Evolutionary conservation across 2,888 invertebrate species (phyloP).

Genomic region (Drepana falcataria): DNA sequence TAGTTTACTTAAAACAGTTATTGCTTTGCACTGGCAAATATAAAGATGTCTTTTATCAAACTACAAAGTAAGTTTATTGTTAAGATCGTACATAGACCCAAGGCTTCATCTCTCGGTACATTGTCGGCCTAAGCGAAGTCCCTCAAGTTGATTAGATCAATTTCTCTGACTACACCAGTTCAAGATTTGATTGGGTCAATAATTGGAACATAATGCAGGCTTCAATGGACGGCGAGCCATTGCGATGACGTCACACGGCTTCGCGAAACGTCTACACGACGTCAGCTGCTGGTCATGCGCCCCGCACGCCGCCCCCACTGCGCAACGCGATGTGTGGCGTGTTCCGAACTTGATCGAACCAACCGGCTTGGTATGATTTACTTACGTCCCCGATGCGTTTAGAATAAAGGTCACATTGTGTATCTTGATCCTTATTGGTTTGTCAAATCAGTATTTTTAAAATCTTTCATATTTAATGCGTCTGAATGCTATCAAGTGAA

Average conservation of each 20-base stretch:
- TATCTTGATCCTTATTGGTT: background rate
- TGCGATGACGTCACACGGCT: constrained; percentile 4
- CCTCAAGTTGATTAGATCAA: background rate
- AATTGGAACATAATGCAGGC: constrained; percentile 1
- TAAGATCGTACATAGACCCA: background rate
- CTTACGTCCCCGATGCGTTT: background rate
- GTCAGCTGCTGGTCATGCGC: constrained; percentile 32
- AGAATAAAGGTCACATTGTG: background rate
- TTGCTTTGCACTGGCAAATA: no score
- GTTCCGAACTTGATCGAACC: background rate
- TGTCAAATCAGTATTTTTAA: background rate
- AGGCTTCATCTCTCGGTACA: background rate
- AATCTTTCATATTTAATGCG: no score
- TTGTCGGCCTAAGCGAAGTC: background rate
- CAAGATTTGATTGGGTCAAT: background rate
- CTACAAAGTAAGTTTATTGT: background rate
- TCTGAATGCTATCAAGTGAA: no score
- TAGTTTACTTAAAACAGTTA: no score
- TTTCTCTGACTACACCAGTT: background rate
- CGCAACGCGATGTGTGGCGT: constrained; percentile 19
- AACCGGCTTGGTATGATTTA: background rate
- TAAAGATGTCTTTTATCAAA: no score
- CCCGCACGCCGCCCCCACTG: constrained; percentile 12
- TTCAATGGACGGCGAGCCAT: background rate
- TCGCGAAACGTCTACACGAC: constrained; percentile 47